These are phyloP conservation scores for Drosophila pseudotakahashii DNA, from an alignment of 2,888 invertebrate genomes.

Conservation along the genomic window DNA sequence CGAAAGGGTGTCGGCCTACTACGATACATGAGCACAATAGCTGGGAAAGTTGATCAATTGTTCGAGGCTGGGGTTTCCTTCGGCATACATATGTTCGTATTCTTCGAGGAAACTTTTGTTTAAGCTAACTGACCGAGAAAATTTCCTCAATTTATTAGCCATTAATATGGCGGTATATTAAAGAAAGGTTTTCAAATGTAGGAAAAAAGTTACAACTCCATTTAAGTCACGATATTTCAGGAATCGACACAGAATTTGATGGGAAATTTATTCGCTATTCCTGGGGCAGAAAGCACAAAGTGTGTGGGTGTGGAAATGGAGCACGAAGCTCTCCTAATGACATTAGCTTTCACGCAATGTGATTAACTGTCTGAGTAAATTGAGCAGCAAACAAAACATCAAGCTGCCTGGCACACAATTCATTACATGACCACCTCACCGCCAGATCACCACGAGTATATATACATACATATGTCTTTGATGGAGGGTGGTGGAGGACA, in stretches of 20 bases:
- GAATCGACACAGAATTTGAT: slow-evolving; percentile 12
- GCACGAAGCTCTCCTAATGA: slow-evolving; percentile 36
- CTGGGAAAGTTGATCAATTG: slow-evolving; percentile 35
- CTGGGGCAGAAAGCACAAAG: neutral
- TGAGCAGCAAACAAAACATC: slow-evolving; percentile 43
- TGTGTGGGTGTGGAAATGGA: slow-evolving; percentile 7
- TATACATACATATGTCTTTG: slow-evolving; percentile 16
- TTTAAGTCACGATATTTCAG: slow-evolving; percentile 14
- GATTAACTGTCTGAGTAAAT: slow-evolving; percentile 48
- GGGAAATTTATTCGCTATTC: slow-evolving; percentile 21
- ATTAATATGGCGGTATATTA: neutral
- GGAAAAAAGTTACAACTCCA: neutral
- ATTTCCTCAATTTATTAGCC: neutral
- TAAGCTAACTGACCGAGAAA: neutral
- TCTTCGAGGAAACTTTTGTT: slow-evolving; percentile 23
- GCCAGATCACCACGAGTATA: slow-evolving; percentile 3
- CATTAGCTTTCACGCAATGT: slow-evolving; percentile 48
- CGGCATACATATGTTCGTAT: slow-evolving; percentile 13
- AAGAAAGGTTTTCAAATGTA: neutral
- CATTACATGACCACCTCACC: slow-evolving; percentile 48
- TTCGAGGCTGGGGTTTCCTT: slow-evolving; percentile 5
- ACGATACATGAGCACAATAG: slow-evolving; percentile 30
- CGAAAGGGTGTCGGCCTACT: slow-evolving; percentile 12
- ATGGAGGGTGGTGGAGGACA: slow-evolving; percentile 34
- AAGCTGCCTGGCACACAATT: slow-evolving; percentile 49